Evolutionary conservation across 2,797 vertebrate genomes (phyloP).

Genomic region (Salmo trutta): DNA sequence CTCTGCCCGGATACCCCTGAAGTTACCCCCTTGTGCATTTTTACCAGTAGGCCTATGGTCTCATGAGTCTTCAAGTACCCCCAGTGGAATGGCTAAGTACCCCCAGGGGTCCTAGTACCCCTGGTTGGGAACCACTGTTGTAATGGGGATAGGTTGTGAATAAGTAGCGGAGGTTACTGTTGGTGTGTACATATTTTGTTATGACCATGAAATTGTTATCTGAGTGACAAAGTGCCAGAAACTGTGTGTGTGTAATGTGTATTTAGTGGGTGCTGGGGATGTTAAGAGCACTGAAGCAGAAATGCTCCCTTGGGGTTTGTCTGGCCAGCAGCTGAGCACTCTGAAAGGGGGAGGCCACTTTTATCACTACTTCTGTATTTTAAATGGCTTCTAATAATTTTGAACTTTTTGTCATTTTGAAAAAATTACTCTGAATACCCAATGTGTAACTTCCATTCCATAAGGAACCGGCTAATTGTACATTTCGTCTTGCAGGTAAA

Average conservation of each 20-base stretch:
- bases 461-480: slow-evolving; percentile 19
- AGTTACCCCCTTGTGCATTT: too few species aligned
- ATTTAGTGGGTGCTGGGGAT: slow-evolving; percentile 38
- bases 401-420: not conserved
- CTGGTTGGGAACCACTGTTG: too few species aligned
- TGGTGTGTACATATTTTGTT: slow-evolving; percentile 22
- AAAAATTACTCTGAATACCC: slow-evolving; percentile 31
- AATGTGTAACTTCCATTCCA: slow-evolving; percentile 14
- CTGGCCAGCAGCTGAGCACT: slow-evolving; percentile 57
- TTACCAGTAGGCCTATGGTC: too few species aligned
- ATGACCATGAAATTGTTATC: slow-evolving; percentile 51
- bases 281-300: slow-evolving; percentile 71
- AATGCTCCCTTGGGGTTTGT: slow-evolving; percentile 72
- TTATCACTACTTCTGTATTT: slow-evolving; percentile 62
- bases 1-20: too few species aligned
- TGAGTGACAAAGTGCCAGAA: slow-evolving; percentile 29
- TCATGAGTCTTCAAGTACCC: too few species aligned
- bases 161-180: not conserved
- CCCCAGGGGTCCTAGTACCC: too few species aligned
- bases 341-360: slow-evolving; percentile 39
- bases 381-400: slow-evolving; percentile 54
- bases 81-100: too few species aligned
- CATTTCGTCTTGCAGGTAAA: slow-evolving; percentile 80
- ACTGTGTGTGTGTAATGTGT: not conserved
- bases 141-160: not conserved